A percentile compares a stretch with the other conserved stretches of the same genome.
Evolutionary conservation across 2,113 vertebrate genomes (phyloP).

Genomic region (Aptenodytes patagonicus): DNA sequence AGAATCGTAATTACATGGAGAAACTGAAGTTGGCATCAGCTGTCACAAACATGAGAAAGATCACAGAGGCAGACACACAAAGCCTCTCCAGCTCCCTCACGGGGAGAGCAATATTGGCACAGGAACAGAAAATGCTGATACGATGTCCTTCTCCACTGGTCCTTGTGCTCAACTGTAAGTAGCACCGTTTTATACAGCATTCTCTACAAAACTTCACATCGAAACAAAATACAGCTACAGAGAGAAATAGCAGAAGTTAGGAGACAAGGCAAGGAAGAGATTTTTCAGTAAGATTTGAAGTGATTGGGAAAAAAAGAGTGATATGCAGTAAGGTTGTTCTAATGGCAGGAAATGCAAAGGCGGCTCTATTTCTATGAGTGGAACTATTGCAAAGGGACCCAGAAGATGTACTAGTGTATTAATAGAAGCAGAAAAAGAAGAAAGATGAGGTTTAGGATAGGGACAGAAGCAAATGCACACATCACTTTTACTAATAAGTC

Average conservation of each 20-base stretch:
- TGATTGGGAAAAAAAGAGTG: neutral
- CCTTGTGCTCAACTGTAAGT: neutral
- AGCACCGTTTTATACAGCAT: neutral
- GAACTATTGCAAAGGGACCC: neutral
- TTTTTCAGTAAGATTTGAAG: neutral
- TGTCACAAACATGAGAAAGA: neutral
- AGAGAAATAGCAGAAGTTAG: neutral
- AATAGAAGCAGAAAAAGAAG: neutral
- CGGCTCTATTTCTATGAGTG: neutral
- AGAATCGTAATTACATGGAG: neutral
- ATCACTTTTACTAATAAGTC: neutral
- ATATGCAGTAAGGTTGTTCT: neutral
- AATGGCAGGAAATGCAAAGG: neutral
- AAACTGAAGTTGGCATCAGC: neutral
- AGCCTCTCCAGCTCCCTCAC: neutral
- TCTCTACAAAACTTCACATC: neutral
- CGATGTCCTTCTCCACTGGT: neutral
- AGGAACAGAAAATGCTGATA: neutral
- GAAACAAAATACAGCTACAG: neutral
- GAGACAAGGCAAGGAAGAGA: neutral
- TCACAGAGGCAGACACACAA: neutral
- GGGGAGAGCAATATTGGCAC: neutral
- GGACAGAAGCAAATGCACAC: neutral
- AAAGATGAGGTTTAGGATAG: neutral
- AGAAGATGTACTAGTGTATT: neutral